Evolutionary conservation across 2,113 vertebrate genomes (phyloP), one percentile per base, ranked within the genome.

Genomic region (Ranitomeya variabilis): DNA sequence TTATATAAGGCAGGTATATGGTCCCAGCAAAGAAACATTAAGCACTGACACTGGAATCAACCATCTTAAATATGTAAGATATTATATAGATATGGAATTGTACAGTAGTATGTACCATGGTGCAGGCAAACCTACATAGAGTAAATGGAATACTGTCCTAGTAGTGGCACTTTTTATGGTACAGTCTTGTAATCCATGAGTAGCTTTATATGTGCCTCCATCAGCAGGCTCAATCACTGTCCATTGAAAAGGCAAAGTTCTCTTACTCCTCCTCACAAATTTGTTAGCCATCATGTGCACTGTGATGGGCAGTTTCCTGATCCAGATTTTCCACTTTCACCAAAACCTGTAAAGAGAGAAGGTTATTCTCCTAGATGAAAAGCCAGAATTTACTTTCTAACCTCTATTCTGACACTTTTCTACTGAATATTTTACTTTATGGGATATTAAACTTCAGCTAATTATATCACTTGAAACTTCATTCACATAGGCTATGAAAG

Each of bases 321-420:
- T 96, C 93, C 97, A 90, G 97, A 97, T 91, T 96, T 93, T 93
- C 96, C 96, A 91, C 96, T 96, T 94, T 95, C 97, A 92, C 96
- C 95, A 93, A 97, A 97, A 92, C 96, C 98, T 99, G 90, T 60
- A 90, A 87, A 87, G 76, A 93, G 90, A 91, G 31, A 82, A n/a
- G 3, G 37, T 45, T 74, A 51, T 74, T 19, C 6, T 74, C 7
- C 8, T 13, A 57, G 12, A 57, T 57, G 19, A 6, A 21, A 21
- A 64, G 21, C 19, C 21, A 4, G 62, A 9, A 19, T 9, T 21
- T 31, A 31, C 26, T 21, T 19, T 13, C 12, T 57, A 45, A 45
- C 37, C 37, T 45, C 37, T 45, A 45, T 45, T 45, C 37, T 45
- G 37, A 45, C 37, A 45, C 37, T 45, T 37, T 45, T 45, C 37